phyloP scores from a whole-genome alignment of 2,797 vertebrate species.

The Falco rusticolus region DNA sequence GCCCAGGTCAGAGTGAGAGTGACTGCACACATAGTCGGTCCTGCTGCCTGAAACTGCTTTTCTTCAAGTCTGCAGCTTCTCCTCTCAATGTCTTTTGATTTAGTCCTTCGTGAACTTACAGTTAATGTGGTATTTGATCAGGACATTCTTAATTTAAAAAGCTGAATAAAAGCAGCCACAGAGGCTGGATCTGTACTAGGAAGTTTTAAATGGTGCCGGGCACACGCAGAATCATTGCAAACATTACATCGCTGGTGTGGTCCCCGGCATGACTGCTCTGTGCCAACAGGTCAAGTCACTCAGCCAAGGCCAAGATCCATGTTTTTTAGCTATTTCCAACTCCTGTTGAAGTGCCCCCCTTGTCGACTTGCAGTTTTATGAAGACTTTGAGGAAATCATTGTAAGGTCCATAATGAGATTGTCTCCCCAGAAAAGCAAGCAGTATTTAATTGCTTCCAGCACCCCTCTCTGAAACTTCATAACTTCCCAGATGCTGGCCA shows the following conservation, averaged over 20 bases:
- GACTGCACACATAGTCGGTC: neutral
- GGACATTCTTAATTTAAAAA: neutral
- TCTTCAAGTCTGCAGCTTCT: neutral
- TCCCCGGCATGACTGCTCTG: neutral
- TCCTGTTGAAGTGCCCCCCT: neutral
- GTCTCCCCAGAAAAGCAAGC: neutral
- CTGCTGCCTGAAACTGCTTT: neutral
- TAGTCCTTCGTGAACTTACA: neutral
- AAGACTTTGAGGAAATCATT: neutral
- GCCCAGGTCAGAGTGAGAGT: neutral
- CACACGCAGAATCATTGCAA: neutral
- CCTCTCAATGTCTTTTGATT: neutral
- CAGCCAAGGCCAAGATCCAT: neutral
- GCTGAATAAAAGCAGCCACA: neutral
- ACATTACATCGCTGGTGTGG: neutral
- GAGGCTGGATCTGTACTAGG: neutral
- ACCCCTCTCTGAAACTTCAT: neutral
- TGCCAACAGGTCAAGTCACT: neutral
- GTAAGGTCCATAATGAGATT: neutral
- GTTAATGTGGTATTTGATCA: neutral
- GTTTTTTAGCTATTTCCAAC: neutral
- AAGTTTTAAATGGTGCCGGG: neutral
- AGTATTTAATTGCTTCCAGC: neutral
- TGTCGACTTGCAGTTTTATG: neutral
- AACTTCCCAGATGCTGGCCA: neutral